A percentile compares a stretch with the other conserved stretches of the same genome.
Conservation (phyloP, 2,797 vertebrate species). For the Peromyscus aztecus region DNA sequence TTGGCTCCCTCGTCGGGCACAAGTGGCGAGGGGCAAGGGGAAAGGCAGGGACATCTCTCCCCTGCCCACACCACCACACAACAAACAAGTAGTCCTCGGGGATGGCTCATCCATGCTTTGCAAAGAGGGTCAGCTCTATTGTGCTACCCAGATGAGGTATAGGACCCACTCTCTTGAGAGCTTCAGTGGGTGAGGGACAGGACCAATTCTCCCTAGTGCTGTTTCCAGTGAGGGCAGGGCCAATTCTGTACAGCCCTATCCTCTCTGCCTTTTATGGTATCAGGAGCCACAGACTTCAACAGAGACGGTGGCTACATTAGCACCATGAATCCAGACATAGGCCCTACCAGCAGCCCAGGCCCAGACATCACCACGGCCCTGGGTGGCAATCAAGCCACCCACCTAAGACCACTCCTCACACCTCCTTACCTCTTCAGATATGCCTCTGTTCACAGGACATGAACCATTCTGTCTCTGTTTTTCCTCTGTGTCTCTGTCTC, state of each 20-base stretch:
- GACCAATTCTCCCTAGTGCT: not conserved
- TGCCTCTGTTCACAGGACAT: not conserved
- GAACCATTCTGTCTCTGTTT: not conserved
- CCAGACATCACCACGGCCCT: not conserved
- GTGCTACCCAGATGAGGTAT: not conserved
- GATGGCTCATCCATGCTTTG: not conserved
- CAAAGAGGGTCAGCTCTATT: not conserved
- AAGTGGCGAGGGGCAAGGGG: not conserved
- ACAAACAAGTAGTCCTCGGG: not conserved
- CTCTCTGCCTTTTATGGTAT: not conserved
- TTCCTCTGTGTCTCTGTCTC: too few relatives aligned
- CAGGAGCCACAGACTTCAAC: not conserved
- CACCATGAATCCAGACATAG: not conserved
- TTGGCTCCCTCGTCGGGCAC: not conserved
- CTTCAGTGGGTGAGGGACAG: not conserved
- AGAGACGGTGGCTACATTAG: not conserved
- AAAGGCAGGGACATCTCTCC: not conserved
- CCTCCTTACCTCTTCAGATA: not conserved
- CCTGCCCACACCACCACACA: not conserved
- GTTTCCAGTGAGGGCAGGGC: not conserved
- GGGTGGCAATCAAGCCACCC: not conserved
- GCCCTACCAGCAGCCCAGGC: not conserved
- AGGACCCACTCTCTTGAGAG: not conserved
- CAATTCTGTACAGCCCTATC: not conserved
- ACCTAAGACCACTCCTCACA: not conserved